These are phyloP conservation scores for Oligia strigilis DNA, from an alignment of 2,888 invertebrate species.

Conservation along the genomic window DNA sequence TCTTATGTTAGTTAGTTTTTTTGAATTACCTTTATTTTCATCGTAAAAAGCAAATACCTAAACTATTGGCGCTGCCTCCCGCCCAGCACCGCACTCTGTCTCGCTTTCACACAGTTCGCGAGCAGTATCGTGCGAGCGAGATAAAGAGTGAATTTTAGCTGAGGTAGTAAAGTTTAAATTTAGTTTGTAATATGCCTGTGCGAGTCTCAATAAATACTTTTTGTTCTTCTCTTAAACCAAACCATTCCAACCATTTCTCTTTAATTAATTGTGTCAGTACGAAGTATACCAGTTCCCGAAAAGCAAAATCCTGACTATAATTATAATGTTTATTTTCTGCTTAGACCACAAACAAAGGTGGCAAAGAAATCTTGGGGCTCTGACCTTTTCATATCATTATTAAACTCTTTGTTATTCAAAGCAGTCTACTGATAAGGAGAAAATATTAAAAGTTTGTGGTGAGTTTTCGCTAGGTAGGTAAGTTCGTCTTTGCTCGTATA, in stretches of 20 bases:
- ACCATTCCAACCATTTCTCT: not conserved
- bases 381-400: not conserved
- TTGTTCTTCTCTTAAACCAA: not conserved
- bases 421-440: not conserved
- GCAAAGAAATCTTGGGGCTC: not conserved
- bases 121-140: too few species aligned
- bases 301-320: not conserved
- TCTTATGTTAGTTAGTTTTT: too few species aligned
- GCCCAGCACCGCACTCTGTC: too few species aligned
- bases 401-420: slow-evolving; percentile 2
- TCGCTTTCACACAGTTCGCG: too few species aligned
- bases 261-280: not conserved
- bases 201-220: not conserved
- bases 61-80: too few species aligned
- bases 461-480: not conserved
- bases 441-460: slow-evolving; percentile 21
- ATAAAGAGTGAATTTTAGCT: too few species aligned
- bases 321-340: not conserved
- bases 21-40: too few species aligned
- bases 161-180: too few species aligned
- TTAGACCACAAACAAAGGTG: not conserved
- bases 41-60: too few species aligned
- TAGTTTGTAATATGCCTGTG: not conserved
- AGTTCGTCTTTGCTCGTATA: not conserved
- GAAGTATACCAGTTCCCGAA: not conserved